Percentiles rank a stretch among this genome's conserved stretches.
Evolutionary conservation across 1,140 invertebrate genomes (phyloP).

Genomic region (Trichoplusia ni): DNA sequence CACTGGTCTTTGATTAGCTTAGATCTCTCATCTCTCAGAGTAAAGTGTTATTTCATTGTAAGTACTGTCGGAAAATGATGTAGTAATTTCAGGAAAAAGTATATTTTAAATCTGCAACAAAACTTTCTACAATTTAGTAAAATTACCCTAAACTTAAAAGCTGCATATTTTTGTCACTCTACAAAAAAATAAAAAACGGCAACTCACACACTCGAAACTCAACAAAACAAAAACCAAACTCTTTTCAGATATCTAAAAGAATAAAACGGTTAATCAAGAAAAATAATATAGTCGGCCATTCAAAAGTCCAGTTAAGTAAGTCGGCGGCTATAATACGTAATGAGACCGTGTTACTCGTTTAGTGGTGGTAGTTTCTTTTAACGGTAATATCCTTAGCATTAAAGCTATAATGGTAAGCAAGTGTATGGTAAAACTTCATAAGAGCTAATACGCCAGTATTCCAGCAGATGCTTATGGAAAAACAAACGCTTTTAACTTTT

Average conservation of each 20-base stretch:
- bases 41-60: too few species aligned
- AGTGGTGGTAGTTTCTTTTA: conserved; percentile 17
- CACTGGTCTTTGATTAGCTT: conserved; percentile 3
- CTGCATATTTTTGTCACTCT: too few species aligned
- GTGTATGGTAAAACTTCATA: conserved; percentile 17
- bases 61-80: too few species aligned
- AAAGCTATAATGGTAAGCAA: conserved; percentile 2
- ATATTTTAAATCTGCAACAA: too few species aligned
- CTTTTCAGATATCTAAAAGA: too few species aligned
- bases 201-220: too few species aligned
- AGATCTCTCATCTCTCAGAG: too few species aligned
- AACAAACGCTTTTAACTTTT: not conserved
- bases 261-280: not conserved
- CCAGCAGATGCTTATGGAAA: not conserved
- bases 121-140: too few species aligned
- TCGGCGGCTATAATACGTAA: conserved; percentile 9
- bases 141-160: too few species aligned
- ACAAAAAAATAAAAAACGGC: too few species aligned
- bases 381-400: conserved; percentile 15
- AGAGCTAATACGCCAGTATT: not conserved
- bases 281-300: not conserved
- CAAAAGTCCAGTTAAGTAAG: conserved; percentile 9
- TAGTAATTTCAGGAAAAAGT: too few species aligned
- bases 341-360: conserved; percentile 15
- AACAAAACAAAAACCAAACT: too few species aligned